Conservation (phyloP, 2,113 vertebrate genomes). For the Scomber japonicus region DNA sequence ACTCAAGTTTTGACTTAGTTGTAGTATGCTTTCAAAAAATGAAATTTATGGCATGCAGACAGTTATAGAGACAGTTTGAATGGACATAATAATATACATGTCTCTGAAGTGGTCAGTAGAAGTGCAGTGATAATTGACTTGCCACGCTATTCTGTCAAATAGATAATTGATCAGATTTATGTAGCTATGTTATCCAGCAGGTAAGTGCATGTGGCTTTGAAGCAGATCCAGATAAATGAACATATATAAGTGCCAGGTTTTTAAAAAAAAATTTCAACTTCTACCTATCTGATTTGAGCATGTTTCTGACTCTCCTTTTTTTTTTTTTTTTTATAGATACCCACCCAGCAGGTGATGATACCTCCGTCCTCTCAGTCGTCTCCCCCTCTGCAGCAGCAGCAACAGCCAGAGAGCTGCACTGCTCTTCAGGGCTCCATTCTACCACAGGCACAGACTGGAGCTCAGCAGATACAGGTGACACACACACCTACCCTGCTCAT, state of each 20-base stretch:
- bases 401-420: slow-evolving; percentile 66
- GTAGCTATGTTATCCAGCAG: slow-evolving; percentile 11
- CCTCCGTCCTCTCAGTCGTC: slow-evolving; percentile 65
- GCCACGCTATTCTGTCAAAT: background rate
- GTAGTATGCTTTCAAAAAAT: background rate
- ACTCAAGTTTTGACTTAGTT: background rate
- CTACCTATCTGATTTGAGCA: background rate
- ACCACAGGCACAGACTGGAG: slow-evolving; percentile 51
- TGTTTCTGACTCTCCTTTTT: slow-evolving; percentile 4
- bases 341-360: slow-evolving; percentile 63
- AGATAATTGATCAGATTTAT: slow-evolving; percentile 3
- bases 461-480: slow-evolving; percentile 77
- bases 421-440: slow-evolving; percentile 51
- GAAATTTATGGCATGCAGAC: background rate
- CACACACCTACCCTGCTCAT: background rate
- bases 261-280: no score
- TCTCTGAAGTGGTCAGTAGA: background rate
- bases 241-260: no score
- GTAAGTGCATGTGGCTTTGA: slow-evolving; percentile 54
- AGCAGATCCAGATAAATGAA: background rate
- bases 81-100: background rate
- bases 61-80: background rate
- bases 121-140: background rate
- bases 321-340: slow-evolving; percentile 53
- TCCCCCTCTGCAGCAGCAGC: slow-evolving; percentile 52